Evolutionary conservation across 2,113 vertebrate species (phyloP).

Genomic region (Camelus bactrianus): DNA sequence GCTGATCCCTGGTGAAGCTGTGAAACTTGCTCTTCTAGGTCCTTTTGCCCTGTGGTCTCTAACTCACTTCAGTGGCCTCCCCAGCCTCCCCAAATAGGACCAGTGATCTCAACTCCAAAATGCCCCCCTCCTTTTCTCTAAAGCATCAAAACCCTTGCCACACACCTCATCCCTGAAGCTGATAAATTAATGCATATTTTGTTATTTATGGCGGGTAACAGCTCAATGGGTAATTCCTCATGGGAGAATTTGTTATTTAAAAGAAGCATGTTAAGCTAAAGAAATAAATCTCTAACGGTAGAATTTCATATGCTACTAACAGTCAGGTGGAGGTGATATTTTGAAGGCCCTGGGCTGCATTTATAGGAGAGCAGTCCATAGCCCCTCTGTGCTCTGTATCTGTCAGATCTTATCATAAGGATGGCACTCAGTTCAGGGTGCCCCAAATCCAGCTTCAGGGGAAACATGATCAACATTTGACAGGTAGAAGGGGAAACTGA

Average conservation of each 20-base stretch:
- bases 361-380: background rate
- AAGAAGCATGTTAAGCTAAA: slow-evolving; percentile 43
- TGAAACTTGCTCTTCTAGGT: background rate
- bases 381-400: background rate
- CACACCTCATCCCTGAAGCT: background rate
- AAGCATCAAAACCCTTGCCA: background rate
- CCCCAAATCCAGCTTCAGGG: background rate
- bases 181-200: background rate
- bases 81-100: background rate
- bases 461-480: background rate
- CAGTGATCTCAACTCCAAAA: background rate
- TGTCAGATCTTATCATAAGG: slow-evolving; percentile 8
- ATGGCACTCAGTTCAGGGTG: slow-evolving; percentile 5
- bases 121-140: background rate
- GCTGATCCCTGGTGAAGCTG: background rate
- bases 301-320: background rate
- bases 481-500: background rate
- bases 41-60: background rate
- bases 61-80: background rate
- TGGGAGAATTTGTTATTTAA: slow-evolving; percentile 46
- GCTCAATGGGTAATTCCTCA: slow-evolving; percentile 21
- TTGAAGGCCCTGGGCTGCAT: background rate
- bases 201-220: background rate
- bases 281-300: slow-evolving; percentile 27
- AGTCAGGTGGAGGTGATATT: background rate